These are phyloP conservation scores for Chionomys nivalis DNA, from an alignment of 2,113 vertebrate genomes.

Conservation along the genomic window DNA sequence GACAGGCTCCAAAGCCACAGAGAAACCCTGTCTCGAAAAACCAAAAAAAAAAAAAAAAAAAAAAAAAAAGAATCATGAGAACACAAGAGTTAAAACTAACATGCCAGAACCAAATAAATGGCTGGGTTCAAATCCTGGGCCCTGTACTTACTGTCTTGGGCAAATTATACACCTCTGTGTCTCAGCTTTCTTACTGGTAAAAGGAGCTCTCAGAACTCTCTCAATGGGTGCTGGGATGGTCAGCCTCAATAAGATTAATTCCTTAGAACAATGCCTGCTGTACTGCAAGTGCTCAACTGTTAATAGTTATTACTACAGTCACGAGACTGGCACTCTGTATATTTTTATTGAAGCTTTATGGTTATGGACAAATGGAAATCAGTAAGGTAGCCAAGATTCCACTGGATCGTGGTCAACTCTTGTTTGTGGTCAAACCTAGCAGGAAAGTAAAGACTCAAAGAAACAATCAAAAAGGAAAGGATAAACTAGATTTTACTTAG, in stretches of 20 bases:
- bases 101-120: constrained; percentile 26
- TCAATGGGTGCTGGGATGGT: not conserved
- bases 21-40: too few species aligned
- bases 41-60: too few species aligned
- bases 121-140: constrained; percentile 49
- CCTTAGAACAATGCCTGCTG: constrained; percentile 5
- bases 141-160: constrained; percentile 1
- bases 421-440: constrained; percentile 9
- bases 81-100: not conserved
- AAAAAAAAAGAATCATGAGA: constrained; percentile 41
- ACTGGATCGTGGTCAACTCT: not conserved
- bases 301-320: not conserved
- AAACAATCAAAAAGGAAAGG: not conserved
- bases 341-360: constrained; percentile 4
- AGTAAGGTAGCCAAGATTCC: constrained; percentile 10
- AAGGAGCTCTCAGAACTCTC: not conserved
- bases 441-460: constrained; percentile 9
- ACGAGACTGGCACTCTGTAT: not conserved
- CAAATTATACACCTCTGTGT: not conserved
- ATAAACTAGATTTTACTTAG: constrained; percentile 12
- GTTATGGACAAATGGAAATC: constrained; percentile 19
- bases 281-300: not conserved
- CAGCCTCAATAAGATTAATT: constrained; percentile 5
- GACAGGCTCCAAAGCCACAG: too few species aligned
- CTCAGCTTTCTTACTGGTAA: constrained; percentile 23